Conservation (phyloP, 2,888 invertebrate species). For the Drosophila pegasa region DNA sequence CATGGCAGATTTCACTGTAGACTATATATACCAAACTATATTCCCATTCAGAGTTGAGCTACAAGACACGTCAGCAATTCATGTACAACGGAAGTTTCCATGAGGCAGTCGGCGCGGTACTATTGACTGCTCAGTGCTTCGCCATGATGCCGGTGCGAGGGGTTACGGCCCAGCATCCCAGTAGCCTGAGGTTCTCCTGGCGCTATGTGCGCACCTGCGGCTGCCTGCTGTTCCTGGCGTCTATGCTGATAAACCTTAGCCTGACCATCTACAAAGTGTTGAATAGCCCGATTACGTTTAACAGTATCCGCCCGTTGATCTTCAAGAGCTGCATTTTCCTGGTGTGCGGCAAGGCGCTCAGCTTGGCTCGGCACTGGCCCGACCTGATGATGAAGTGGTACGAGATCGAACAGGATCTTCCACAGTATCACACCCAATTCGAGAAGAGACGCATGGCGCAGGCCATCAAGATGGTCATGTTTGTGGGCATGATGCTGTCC, state of each 20-base stretch:
- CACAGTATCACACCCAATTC: constrained; percentile 72
- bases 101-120: constrained; percentile 83
- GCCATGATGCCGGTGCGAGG: constrained; percentile 86
- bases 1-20: not conserved
- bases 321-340: constrained; percentile 78
- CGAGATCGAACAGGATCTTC: constrained; percentile 85
- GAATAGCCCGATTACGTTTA: constrained; percentile 72
- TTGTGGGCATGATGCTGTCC: constrained; percentile 85
- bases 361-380: constrained; percentile 86
- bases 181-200: constrained; percentile 84
- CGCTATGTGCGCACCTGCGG: constrained; percentile 74
- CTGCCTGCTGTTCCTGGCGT: constrained; percentile 64
- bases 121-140: constrained; percentile 86
- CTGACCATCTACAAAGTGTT: constrained; percentile 74
- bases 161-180: constrained; percentile 84
- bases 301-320: constrained; percentile 82
- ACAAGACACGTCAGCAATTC: constrained; percentile 58
- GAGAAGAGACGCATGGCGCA: constrained; percentile 81
- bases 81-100: constrained; percentile 82
- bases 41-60: constrained; percentile 2
- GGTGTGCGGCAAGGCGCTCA: constrained; percentile 82
- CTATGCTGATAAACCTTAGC: constrained; percentile 55
- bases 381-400: constrained; percentile 85
- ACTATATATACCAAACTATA: not conserved
- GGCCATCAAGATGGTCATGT: constrained; percentile 85